A percentile compares a stretch with the other conserved stretches of the same genome.
Conservation (phyloP, 2,888 invertebrate genomes). For the Lissonota sp. region DNA sequence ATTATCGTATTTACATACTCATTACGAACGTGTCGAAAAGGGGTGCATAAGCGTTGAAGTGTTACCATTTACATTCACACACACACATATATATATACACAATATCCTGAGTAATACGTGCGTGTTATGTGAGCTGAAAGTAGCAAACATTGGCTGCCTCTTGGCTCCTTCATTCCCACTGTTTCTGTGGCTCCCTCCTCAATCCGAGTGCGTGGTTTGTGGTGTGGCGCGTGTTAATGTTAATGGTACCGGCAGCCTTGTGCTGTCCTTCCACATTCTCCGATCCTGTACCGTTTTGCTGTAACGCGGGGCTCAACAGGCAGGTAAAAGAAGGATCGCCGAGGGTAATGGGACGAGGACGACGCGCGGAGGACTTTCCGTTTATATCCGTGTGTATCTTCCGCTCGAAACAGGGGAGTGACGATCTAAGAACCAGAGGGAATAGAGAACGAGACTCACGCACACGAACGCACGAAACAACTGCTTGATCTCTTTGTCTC, state of each 20-base stretch:
- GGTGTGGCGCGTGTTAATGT: constrained; percentile 76
- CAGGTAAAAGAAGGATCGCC: constrained; percentile 77
- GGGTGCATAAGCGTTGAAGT: constrained; percentile 65
- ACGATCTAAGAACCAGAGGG: constrained; percentile 58
- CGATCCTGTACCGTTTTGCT: constrained; percentile 80
- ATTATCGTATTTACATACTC: constrained; percentile 74
- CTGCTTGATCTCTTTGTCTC: constrained; percentile 48
- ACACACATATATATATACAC: no score
- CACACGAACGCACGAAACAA: not conserved
- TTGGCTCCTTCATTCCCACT: not conserved
- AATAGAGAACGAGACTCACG: constrained; percentile 34
- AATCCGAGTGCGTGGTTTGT: constrained; percentile 37
- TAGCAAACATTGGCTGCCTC: not conserved
- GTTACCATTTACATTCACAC: not conserved
- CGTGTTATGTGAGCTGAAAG: constrained; percentile 37
- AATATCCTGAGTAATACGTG: constrained; percentile 11
- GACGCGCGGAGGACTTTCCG: constrained; percentile 40
- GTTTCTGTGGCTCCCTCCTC: not conserved
- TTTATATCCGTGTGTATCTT: constrained; percentile 43
- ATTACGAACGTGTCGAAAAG: constrained; percentile 73
- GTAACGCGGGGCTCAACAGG: constrained; percentile 78
- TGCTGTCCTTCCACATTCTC: constrained; percentile 78
- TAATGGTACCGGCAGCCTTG: constrained; percentile 78
- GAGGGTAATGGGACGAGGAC: constrained; percentile 72
- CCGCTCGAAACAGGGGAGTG: constrained; percentile 18